Evolutionary conservation across 92 coral and sea anemone genomes (phyloP), one percentile per base, ranked within the genome.

Genomic region (Epizoanthus stellaris): DNA sequence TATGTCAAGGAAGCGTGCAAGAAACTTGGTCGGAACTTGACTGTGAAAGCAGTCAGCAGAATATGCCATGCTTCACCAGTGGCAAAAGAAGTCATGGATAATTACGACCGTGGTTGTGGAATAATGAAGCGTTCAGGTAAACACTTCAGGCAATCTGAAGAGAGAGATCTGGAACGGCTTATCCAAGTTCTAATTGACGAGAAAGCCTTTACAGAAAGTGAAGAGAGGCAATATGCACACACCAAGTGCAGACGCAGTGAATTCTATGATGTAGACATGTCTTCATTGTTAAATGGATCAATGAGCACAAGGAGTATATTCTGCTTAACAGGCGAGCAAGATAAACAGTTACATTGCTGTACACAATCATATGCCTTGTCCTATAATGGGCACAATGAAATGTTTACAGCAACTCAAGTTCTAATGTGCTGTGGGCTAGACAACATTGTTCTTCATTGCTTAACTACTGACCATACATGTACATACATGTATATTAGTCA

Each of bases 41-140:
- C 74, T 9, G 53, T n/a, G 62, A 40, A 38, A 8, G 76, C 83
- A 63, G 87, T 87, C 75, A 60, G 49, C 64, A 73, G 91, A 30
- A 84, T 84, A 53, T 54, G 74, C 20, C 64, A 71, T 13, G 72
- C 89, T 40, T 16, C 54, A 6, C 75, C 69, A 3, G 64, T 84
- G 25, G 58, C 88, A 38, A 88, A 67, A 40, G 65, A 53, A 57
- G 66, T 91, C 20, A 49, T 91, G 21, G 88, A 82, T 25, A 60
- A 87, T 36, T 87, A 56, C 76, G 91, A 90, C 80, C 53, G 52
- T 39, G 60, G 61, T 15, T 40, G 82, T 47, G 21, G 59, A 39
- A 61, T 87, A 15, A 79, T 84, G 52, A 43, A 73, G 47, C 62
- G 89, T 19, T 87, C 91, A 4, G 91, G 91, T 56, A 84, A 83